Base-by-base conservation (phyloP, 2,113 vertebrate species). In the Bos indicus region DNA sequence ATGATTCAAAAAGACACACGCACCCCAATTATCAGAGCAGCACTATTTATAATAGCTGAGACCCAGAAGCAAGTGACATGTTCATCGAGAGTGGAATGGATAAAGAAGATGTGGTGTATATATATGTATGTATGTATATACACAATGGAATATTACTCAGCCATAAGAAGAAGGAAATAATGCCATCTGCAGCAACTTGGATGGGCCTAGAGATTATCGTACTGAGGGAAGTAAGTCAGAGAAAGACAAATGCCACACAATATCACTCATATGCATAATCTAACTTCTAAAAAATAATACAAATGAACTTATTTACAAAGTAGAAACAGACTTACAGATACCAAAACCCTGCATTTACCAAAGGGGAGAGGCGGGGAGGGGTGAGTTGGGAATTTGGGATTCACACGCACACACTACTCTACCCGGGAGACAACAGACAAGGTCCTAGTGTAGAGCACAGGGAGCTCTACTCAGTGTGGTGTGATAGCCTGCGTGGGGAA, bases 381-480 rank as follows among this genome's bases (percentile, higher is more conserved):
- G 30, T 33, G 33, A 11, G 6, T 6, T 30, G 30, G 78, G 78
- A 30, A 17, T 6, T 6, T 33, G 77, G 77, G 15, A 2, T 3
- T 30, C 28, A 48, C 43, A 78, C 2, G 17, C 7, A 48, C 43
- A 78, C 77, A 17, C 26, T 10, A 21, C 16, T 36, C 1, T 1
- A 9, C 43, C 1, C 2, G 48, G 19, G 26, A 78, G 40, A 28
- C 2, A 1, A 6, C 2, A 8, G 11, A 1, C 78, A 21, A 6
- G 28, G 46, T 3, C 78, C 28, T 33, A 0, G 0, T 21, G 28
- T 1, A 51, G 0, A 6, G 46, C 28, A 0, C 46, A 48, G 78
- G 78, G 78, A 3, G 1, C 78, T 12, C 8, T 6, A 0, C 46
- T 33, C 28, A 10, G 2, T 3, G 0, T 5, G 12, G 15, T 19